These are phyloP conservation scores for Gnatocerus cornutus DNA, from an alignment of 2,888 invertebrate species.

Conservation along the genomic window DNA sequence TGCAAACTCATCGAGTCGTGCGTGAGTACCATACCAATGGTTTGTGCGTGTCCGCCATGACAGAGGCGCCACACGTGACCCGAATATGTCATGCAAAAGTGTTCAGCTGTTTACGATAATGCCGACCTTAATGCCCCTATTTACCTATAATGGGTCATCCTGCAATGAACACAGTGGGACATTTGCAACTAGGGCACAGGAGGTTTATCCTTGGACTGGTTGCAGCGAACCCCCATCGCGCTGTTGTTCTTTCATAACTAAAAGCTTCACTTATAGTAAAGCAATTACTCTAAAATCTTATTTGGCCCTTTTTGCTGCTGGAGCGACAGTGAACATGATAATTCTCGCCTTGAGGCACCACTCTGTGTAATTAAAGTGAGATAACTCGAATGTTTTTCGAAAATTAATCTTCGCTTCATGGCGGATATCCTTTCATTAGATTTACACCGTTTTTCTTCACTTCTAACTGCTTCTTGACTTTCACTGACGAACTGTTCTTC, in stretches of 20 bases:
- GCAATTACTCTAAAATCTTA: conserved; percentile 51
- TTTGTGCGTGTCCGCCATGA: conserved; percentile 58
- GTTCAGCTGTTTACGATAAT: conserved; percentile 47
- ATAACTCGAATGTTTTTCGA: not conserved
- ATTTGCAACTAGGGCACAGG: conserved; percentile 35
- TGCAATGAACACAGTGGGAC: conserved; percentile 1
- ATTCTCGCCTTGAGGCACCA: conserved; percentile 32
- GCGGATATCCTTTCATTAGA: conserved; percentile 1
- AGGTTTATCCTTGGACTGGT: conserved; percentile 45
- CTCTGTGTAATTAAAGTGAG: conserved; percentile 45
- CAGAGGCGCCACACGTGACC: conserved; percentile 62
- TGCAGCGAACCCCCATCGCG: conserved; percentile 31
- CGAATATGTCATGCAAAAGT: conserved; percentile 54
- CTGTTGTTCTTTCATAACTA: conserved; percentile 45
- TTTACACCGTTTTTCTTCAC: no score
- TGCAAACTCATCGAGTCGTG: conserved; percentile 59
- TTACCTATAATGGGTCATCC: conserved; percentile 45
- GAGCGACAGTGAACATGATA: conserved; percentile 29
- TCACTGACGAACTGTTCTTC: no score
- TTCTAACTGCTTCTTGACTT: no score
- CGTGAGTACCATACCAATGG: conserved; percentile 59
- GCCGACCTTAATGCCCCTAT: conserved; percentile 46
- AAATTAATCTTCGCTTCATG: conserved; percentile 7
- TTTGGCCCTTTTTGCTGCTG: conserved; percentile 32
- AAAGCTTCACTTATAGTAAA: conserved; percentile 50